Percentiles rank a stretch among this genome's conserved stretches.
Conservation (phyloP, 2,888 invertebrate species). For the Pammene fasciana region DNA sequence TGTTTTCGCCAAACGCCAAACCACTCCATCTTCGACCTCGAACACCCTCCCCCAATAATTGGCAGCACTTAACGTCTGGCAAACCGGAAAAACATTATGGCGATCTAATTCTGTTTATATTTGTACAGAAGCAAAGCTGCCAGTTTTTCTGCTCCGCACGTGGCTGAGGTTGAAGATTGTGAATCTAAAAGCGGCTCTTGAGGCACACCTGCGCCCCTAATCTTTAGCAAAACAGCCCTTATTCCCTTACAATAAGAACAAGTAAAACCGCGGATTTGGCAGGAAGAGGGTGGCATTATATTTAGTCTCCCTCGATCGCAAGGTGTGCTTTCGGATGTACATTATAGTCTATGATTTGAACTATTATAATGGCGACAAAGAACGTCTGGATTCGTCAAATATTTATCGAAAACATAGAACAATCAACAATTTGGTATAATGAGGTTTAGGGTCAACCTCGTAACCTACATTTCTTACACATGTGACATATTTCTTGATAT, state of each 20-base stretch:
- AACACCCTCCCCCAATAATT: constrained; percentile 49
- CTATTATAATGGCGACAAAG: constrained; percentile 54
- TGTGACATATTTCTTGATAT: too few species aligned
- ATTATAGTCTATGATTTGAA: constrained; percentile 37
- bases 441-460: not conserved
- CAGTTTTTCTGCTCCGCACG: constrained; percentile 80
- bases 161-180: constrained; percentile 73
- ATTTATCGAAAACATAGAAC: not conserved
- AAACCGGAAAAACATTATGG: constrained; percentile 81
- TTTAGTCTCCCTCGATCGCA: constrained; percentile 81
- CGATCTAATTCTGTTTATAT: constrained; percentile 79
- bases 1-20: constrained; percentile 19
- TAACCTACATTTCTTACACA: too few species aligned
- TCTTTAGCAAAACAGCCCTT: constrained; percentile 53
- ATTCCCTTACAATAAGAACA: constrained; percentile 51
- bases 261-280: constrained; percentile 60
- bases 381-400: constrained; percentile 16
- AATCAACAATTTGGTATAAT: not conserved
- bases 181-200: constrained; percentile 78
- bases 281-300: constrained; percentile 83
- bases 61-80: constrained; percentile 68
- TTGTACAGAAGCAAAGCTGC: constrained; percentile 75
- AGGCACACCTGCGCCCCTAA: constrained; percentile 72
- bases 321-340: constrained; percentile 68
- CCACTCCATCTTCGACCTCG: constrained; percentile 21